phyloP scores from a whole-genome alignment of 2,113 vertebrate species.

The Anoura caudifer region DNA sequence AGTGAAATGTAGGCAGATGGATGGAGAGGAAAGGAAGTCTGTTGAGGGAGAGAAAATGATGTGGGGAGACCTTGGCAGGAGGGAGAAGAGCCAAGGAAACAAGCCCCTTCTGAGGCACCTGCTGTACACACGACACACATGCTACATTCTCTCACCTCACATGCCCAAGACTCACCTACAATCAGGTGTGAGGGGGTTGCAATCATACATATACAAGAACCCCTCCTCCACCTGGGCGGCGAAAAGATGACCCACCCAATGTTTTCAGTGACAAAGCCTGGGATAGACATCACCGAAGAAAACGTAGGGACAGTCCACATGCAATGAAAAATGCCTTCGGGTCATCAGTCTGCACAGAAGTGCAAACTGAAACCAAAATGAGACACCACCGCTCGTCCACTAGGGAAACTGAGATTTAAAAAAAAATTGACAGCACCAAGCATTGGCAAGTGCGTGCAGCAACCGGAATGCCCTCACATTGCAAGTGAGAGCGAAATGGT shows the following conservation, averaged over 20 bases:
- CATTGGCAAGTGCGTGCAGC: not conserved
- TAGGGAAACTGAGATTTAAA: not conserved
- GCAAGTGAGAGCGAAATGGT: rapidly evolving
- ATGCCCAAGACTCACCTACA: not conserved
- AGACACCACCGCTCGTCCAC: not conserved
- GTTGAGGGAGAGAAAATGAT: not conserved
- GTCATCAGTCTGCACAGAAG: not conserved
- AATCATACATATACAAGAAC: not conserved
- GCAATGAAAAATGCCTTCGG: not conserved
- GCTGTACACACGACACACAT: not conserved
- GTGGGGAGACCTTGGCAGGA: not conserved
- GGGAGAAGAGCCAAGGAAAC: not conserved
- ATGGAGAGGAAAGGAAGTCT: not conserved
- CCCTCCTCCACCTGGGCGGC: not conserved
- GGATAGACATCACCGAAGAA: not conserved
- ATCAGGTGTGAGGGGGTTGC: not conserved
- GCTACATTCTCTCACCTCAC: not conserved
- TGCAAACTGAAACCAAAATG: not conserved
- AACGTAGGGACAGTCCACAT: not conserved
- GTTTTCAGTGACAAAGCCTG: not conserved
- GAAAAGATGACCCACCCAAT: not conserved
- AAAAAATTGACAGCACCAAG: not conserved
- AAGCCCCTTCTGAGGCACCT: not conserved
- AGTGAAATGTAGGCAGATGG: not conserved
- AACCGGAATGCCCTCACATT: not conserved